Conservation (phyloP, 2,113 vertebrate genomes). For the Mugil cephalus region DNA sequence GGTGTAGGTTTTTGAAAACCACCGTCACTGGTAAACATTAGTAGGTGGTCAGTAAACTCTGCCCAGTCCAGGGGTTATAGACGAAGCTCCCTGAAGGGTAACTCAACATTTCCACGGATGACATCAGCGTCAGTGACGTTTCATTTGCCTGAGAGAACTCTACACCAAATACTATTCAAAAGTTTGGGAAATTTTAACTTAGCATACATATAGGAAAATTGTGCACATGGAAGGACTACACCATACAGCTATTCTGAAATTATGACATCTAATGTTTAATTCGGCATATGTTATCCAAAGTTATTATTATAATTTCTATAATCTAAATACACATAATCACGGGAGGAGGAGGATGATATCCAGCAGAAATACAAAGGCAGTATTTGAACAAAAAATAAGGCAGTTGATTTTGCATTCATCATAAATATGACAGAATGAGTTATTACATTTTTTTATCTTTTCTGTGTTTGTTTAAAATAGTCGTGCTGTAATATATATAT, state of each 20-base stretch:
- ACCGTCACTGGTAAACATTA: neutral
- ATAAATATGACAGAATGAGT: no score
- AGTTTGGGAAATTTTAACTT: fast-evolving
- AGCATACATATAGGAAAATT: fast-evolving
- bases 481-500: neutral
- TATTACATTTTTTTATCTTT: no score
- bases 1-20: fast-evolving
- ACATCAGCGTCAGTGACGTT: slow-evolving; percentile 4
- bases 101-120: neutral
- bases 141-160: no score
- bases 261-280: neutral
- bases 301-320: no score
- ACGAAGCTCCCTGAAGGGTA: no score
- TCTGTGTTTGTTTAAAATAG: no score
- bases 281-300: fast-evolving
- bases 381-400: no score
- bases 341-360: no score
- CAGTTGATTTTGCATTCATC: no score
- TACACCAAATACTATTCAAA: neutral
- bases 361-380: no score
- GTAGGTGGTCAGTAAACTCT: neutral
- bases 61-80: fast-evolving
- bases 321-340: no score
- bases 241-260: fast-evolving
- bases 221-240: fast-evolving